Evolutionary conservation across 2,888 invertebrate species (phyloP), one percentile per base, ranked within the genome.

Genomic region (Dichetophora obliterata): DNA sequence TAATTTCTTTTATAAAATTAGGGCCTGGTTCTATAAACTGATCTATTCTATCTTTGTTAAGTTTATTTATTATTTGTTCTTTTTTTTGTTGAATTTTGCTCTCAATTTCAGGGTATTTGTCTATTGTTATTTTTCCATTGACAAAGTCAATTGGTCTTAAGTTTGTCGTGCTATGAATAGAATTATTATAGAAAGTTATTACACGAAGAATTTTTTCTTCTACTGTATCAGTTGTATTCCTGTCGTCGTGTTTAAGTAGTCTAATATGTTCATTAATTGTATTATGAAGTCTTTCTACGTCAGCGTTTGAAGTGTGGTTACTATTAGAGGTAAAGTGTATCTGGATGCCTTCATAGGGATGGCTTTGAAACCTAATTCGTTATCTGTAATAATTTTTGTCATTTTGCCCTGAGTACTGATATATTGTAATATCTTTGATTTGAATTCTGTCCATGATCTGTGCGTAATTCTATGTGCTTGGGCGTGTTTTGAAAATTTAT

Each of bases 401-500:
- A 74, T 22, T 50, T 65, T 74, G 4, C 65, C 74, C 16, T 54
- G 37, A 57, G 68, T 37, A 11, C 19, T 69, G 16, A 66, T 69
- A 19, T 75, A 69, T 61, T 69, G 70, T 19, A 69, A 22, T 31
- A 75, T 19, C 48, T 59, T 61, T 24, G 61, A 27, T 63, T 71
- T 63, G 19, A 76, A 76, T 50, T 76, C 71, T 1, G 54, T 54
- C 76, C 70, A 76, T 14, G 71, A 34, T 16, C 71, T 48, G 19
- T 54, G 54, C 8, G 52, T 63, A 54, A 76, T 76, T 61, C 61
- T 75, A 14, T 59, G 61, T 0, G 75, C 70, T 69, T 31, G 27
- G 1, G 70, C 75, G 50, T 31, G 22, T 43, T 75, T 75, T 37
- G 75, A 43, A 50, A 75, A 75, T 37, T 75, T 75, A 24, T 75